Base-by-base conservation (phyloP, 2,888 invertebrate genomes). In the Venusia cambrica region DNA sequence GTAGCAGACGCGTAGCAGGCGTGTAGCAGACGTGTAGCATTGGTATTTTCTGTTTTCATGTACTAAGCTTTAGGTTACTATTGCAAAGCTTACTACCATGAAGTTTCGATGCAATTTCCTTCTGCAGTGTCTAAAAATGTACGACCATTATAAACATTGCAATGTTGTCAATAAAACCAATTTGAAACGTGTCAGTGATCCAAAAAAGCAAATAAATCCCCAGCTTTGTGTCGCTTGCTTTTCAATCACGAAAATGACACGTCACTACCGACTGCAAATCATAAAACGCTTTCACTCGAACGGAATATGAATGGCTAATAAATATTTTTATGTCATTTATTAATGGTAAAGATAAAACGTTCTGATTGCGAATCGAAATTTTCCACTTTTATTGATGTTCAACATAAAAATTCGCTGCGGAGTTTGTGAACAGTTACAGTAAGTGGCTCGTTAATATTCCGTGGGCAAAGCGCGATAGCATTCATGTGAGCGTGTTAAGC, bases 361-460 rank as follows among this genome's bases (percentile, higher is more conserved):
- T 56, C 52, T 50, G 53, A 48, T 57, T 54, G 51, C 47, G 48
- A 57, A 49, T 43, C 51, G 50, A 50, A 54, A 53, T 45, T 49
- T 52, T 57, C 53, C 49, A 50, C 40, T 54, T 54, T 54, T 52
- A 51, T 51, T 51, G 48, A 58, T 51, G 53, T 57, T 51, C 44
- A 54, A 57, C 52, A 54, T 61, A 61, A 70, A 69, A 64, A 59
- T 57, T 64, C 45, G 49, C 43, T 42, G 48, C 46, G 35, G 48
- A 60, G 57, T 62, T 65, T 57, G 54, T 53, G 54, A 64, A 63
- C 62, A 58, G 64, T 69, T 62, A 61, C 60, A 51, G 57, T 66
- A 70, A 71, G 68, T 66, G 62, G 57, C 57, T 73, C 63, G 63
- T 73, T 71, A 70, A 73, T 69, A 73, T 72, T 71, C 70, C 53